A percentile compares a stretch with the other conserved stretches of the same genome.
phyloP scores from a whole-genome alignment of 2,113 vertebrate species.

The Plestiodon gilberti region DNA sequence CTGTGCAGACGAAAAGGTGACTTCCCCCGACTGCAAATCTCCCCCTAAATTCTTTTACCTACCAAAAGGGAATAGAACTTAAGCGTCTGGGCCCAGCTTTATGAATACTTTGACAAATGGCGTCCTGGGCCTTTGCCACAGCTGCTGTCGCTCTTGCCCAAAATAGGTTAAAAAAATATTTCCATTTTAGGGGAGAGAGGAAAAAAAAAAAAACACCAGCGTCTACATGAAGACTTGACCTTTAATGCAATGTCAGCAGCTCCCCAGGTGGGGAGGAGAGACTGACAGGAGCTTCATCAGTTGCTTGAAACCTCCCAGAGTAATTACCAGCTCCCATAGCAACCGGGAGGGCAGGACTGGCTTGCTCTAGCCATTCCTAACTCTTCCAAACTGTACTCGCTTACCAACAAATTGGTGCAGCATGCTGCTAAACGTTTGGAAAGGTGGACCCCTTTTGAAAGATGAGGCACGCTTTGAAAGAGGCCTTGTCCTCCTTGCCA shows the following conservation, averaged over 20 bases:
- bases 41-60: conserved; percentile 16
- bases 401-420: too few relatives aligned
- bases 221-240: conserved; percentile 75
- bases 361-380: not conserved
- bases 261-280: conserved; percentile 68
- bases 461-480: not conserved
- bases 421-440: not conserved
- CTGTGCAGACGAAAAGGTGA: conserved; percentile 38
- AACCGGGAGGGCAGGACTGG: conserved; percentile 57
- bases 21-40: conserved; percentile 46
- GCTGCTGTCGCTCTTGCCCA: conserved; percentile 58
- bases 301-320: conserved; percentile 68
- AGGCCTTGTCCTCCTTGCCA: too few relatives aligned
- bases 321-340: conserved; percentile 74
- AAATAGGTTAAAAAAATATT: conserved; percentile 75
- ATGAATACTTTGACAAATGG: conserved; percentile 77
- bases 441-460: too few relatives aligned
- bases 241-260: conserved; percentile 76
- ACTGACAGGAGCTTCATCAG: conserved; percentile 69
- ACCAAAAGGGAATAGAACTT: conserved; percentile 70
- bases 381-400: not conserved
- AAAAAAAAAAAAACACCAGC: conserved; percentile 72
- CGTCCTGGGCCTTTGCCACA: conserved; percentile 60
- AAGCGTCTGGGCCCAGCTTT: conserved; percentile 63
- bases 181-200: conserved; percentile 61